A percentile compares a stretch with the other conserved stretches of the same genome.
Conservation (phyloP, 2,888 invertebrate species). For the Tiliacea citrago region DNA sequence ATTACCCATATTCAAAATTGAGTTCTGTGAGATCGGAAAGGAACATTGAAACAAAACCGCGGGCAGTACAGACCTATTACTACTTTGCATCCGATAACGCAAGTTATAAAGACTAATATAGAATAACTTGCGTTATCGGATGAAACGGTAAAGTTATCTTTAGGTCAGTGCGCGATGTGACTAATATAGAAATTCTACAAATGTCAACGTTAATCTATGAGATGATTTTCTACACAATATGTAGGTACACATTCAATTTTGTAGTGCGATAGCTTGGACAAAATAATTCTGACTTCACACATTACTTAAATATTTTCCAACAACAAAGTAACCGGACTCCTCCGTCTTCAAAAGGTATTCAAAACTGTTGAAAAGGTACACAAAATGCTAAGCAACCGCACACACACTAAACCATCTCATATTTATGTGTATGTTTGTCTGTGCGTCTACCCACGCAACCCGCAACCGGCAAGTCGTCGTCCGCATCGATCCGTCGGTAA, state of each 20-base stretch:
- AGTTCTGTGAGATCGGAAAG: neutral
- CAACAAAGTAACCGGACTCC: no score
- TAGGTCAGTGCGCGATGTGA: neutral
- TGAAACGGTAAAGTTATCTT: neutral
- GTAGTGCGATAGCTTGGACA: neutral
- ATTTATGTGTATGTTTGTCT: conserved; percentile 18
- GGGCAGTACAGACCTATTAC: no score
- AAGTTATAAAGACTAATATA: no score
- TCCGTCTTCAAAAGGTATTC: neutral
- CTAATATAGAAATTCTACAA: neutral
- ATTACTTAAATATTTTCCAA: neutral
- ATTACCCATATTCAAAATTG: no score
- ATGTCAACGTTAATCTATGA: neutral
- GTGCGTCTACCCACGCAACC: conserved; percentile 40
- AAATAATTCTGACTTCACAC: neutral
- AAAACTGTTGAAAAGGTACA: conserved; percentile 24
- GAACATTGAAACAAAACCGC: neutral
- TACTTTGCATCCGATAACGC: no score
- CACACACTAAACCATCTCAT: conserved; percentile 5
- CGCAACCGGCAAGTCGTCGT: conserved; percentile 47
- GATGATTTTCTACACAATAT: neutral
- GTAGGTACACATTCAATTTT: neutral
- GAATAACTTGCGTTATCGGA: no score
- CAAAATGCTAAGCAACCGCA: conserved; percentile 27
- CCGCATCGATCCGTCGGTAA: conserved; percentile 63